A percentile compares a stretch with the other conserved stretches of the same genome.
These are phyloP conservation scores for Drosophila barbarae DNA, from an alignment of 2,888 invertebrate genomes.

Conservation along the genomic window DNA sequence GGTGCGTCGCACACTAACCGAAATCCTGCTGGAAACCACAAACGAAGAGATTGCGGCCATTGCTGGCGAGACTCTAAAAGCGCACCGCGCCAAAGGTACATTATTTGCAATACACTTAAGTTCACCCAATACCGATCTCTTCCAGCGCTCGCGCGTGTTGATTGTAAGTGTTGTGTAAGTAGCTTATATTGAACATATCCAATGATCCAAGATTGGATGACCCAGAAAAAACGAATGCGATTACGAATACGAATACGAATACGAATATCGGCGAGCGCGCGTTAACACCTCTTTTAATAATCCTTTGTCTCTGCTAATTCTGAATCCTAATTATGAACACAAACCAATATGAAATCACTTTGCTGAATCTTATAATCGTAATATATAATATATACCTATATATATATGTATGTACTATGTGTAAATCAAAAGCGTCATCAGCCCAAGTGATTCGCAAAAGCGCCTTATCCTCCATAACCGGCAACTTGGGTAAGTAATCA, in stretches of 20 bases:
- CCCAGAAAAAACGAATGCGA: neutral
- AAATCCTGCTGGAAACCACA: conserved; percentile 96
- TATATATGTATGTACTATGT: conserved; percentile 72
- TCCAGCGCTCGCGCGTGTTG: conserved; percentile 45
- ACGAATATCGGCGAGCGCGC: conserved; percentile 12
- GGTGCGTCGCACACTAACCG: conserved; percentile 93
- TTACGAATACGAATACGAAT: neutral
- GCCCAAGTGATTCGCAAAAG: conserved; percentile 86
- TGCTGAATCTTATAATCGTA: conserved; percentile 65
- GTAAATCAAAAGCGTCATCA: conserved; percentile 79
- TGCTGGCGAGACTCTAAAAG: conserved; percentile 91
- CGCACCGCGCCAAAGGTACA: conserved; percentile 90
- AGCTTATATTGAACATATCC: conserved; percentile 25
- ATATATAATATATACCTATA: conserved; percentile 67
- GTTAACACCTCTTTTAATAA: conserved; percentile 20
- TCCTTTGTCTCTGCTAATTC: conserved; percentile 45
- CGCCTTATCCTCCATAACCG: conserved; percentile 94
- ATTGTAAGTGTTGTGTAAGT: conserved; percentile 47
- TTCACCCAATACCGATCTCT: conserved; percentile 40
- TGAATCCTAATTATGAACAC: conserved; percentile 35
- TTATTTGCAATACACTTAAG: conserved; percentile 35
- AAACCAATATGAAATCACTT: conserved; percentile 51
- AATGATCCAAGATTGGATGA: conserved; percentile 20
- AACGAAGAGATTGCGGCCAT: conserved; percentile 92
- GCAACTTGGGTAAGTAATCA: conserved; percentile 91